Conservation (phyloP, 1,140 invertebrate species). For the Limonius californicus region DNA sequence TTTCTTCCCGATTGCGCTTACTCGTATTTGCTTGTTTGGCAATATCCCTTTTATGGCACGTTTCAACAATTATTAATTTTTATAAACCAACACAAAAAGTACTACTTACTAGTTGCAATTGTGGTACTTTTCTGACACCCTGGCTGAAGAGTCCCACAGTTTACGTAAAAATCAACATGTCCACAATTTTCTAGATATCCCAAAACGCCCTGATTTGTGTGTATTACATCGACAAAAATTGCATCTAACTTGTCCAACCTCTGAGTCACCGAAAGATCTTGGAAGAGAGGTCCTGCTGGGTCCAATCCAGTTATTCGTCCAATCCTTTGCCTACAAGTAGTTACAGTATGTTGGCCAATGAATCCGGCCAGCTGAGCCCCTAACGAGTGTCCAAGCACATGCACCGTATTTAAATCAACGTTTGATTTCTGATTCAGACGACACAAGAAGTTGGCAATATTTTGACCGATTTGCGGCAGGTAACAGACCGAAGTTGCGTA, state of each 20-base stretch:
- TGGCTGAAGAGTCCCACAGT: constrained; percentile 49
- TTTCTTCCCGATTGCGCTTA: too few relatives aligned
- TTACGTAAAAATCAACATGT: constrained; percentile 61
- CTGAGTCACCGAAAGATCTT: not conserved
- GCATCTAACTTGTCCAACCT: constrained; percentile 74
- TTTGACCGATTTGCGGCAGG: not conserved
- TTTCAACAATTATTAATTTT: too few relatives aligned
- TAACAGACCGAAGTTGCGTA: not conserved
- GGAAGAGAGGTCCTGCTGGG: constrained; percentile 13
- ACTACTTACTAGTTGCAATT: too few relatives aligned
- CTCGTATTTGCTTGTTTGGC: too few relatives aligned
- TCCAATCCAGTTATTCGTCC: constrained; percentile 21
- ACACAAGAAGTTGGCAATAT: constrained; percentile 13
- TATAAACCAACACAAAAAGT: too few relatives aligned
- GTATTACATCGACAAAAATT: constrained; percentile 79
- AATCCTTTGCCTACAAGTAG: not conserved
- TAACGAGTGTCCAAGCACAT: constrained; percentile 43
- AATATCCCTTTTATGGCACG: too few relatives aligned
- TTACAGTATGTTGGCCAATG: not conserved
- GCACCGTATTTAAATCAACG: constrained; percentile 32
- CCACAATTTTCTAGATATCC: constrained; percentile 60
- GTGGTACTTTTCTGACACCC: too few relatives aligned
- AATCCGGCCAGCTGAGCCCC: constrained; percentile 45
- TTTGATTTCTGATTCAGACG: constrained; percentile 54
- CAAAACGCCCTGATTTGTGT: constrained; percentile 53